Evolutionary conservation across 2,888 invertebrate genomes (phyloP), one percentile per base, ranked within the genome.

Genomic region (Epirrita christyi): DNA sequence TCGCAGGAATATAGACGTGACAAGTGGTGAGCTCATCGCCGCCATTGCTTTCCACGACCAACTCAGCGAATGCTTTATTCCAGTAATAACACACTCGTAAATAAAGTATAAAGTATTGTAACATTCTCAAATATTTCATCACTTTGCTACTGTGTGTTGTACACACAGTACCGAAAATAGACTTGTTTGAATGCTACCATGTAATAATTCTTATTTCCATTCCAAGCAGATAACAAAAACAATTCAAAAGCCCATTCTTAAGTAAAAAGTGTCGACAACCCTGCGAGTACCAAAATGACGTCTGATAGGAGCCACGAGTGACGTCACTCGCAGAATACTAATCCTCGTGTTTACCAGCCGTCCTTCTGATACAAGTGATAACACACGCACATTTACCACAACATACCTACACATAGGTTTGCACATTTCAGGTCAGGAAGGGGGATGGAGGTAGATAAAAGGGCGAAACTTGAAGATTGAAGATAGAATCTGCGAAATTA

Each of bases 281-380:
- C 42, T 48, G 54, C 28, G 32, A 38, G 32, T 37, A n/a, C n/a
- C 37, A 10, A 29, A 37, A 13, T 37, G 43, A 51, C 29, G 44
- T 28, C 13, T 21, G 45, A 44, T 45, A 29, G 37, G 29, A 36
- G 46, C 37, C 7, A 27, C 32, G 34, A 36, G 54, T 54, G 54
- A 54, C 47, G 54, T 52, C 52, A 52, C 52, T 38, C 54, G 46
- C 42, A 10, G 46, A 42, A 52, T 45, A 42, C 54, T 48, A 43
- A 54, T 43, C 47, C 54, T 14, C 45, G 4, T 40, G 45, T 32
- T 40, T 40, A 15, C 21, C 51, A 9, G 1, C 29, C 43, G 27
- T n/a, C 8, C 34, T 32, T 14, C 41, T 37, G 54, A 37, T 36
- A 21, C 48, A n/a, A 15, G 43, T 43, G 54, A 55, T 55, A 55